Evolutionary conservation across 2,888 invertebrate genomes (phyloP), one percentile per base, ranked within the genome.

Genomic region (Eremobia ochroleuca): DNA sequence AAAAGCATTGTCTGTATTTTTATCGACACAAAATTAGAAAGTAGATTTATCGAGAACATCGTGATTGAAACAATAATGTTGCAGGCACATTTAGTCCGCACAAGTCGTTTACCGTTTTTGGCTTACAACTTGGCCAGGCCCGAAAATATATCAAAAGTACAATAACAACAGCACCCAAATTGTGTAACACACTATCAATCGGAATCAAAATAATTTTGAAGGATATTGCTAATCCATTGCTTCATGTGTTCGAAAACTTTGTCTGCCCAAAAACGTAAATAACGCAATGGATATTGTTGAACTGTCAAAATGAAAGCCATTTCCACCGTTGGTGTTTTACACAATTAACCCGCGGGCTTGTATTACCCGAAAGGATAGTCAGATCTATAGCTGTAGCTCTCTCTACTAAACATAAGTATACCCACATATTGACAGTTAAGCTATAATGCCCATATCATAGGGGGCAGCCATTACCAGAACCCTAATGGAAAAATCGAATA

Each of bases 1-100:
- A n/a, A 37, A 64, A 55, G 18, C 13, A 46, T 46, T 65, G 34
- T 34, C 75, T 25, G 18, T 21, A 25, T 55, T 75, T 75, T n/a
- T 52, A 75, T 52, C 31, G 49, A 18, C 8, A 43, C n/a, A 4
- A 11, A 43, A 62, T 52, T 52, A 31, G 13, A 73, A 49, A 28
- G 31, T 40, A 11, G 9, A 34, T 71, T 71, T 64, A 11, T 8
- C 28, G 15, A 13, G 49, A 28, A 28, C 18, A 28, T 61, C 4
- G 6, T 3, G 25, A n/a, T 46, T 46, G n/a, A 21, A 31, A 43
- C 15, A 9, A 66, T 6, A 18, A 37, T 13, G 11, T 31, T n/a
- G 34, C 1, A 31, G 31, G 59, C 11, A 13, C 55, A n/a, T 46
- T 8, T 67, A 49, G 31, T 34, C 15, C 11, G n/a, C 4, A 31